phyloP scores from a whole-genome alignment of 2,113 vertebrate genomes.

The Pholis gunnellus region DNA sequence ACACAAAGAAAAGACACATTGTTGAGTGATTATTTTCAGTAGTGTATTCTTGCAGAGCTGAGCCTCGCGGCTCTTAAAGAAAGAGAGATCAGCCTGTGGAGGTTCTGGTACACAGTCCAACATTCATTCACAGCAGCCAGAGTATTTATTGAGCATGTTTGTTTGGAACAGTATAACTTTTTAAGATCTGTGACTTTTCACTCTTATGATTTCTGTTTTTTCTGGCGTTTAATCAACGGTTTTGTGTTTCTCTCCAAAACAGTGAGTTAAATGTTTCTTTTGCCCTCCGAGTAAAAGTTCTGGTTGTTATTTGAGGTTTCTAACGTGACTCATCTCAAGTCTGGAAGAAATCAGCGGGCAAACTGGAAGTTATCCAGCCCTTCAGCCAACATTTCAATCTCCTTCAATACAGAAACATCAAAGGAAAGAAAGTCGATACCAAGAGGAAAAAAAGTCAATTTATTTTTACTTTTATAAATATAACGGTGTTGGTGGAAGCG shows the following conservation, averaged over 20 bases:
- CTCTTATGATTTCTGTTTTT: slow-evolving; percentile 9
- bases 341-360: slow-evolving; percentile 46
- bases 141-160: background rate
- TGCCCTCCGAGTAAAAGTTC: slow-evolving; percentile 13
- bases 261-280: slow-evolving; percentile 23
- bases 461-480: background rate
- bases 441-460: background rate
- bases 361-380: slow-evolving; percentile 8
- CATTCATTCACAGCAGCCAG: slow-evolving; percentile 13
- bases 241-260: slow-evolving; percentile 26
- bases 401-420: background rate
- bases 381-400: slow-evolving; percentile 6
- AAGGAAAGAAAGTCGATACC: background rate
- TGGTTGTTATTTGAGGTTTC: slow-evolving; percentile 30
- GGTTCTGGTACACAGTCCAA: background rate
- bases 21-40: background rate
- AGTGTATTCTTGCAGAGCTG: slow-evolving; percentile 17
- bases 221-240: background rate
- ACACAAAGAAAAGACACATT: background rate
- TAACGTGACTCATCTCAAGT: slow-evolving; percentile 54
- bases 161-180: slow-evolving; percentile 1
- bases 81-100: slow-evolving; percentile 31
- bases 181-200: slow-evolving; percentile 6
- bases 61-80: slow-evolving; percentile 14
- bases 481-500: background rate